These are phyloP conservation scores for Cynoglossus semilaevis DNA, from an alignment of 2,113 vertebrate species.

Conservation along the genomic window DNA sequence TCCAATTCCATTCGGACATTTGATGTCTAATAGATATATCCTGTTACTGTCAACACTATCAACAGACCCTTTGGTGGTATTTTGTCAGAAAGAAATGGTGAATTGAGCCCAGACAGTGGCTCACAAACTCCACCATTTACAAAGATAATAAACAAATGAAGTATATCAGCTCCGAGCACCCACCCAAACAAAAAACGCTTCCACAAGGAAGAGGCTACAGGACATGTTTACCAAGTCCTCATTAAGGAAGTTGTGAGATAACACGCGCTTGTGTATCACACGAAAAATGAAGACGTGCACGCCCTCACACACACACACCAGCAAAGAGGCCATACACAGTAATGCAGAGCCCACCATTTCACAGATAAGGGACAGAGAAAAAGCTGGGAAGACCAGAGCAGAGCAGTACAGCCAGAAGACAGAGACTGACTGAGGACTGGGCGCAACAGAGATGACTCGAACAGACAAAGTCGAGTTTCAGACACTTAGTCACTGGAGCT, in stretches of 20 bases:
- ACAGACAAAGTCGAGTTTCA: constrained; percentile 61
- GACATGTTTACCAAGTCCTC: constrained; percentile 98
- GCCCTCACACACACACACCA: constrained; percentile 48
- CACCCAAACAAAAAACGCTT: constrained; percentile 80
- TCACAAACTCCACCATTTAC: constrained; percentile 61
- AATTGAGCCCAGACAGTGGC: constrained; percentile 62
- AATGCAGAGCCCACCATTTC: constrained; percentile 80
- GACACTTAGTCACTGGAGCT: constrained; percentile 79
- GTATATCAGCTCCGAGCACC: constrained; percentile 68
- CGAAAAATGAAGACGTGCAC: constrained; percentile 55
- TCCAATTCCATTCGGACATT: constrained; percentile 57
- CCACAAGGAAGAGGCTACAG: constrained; percentile 81
- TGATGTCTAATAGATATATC: constrained; percentile 41
- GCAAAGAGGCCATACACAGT: constrained; percentile 74
- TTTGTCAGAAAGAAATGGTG: constrained; percentile 63
- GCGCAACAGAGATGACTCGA: constrained; percentile 74
- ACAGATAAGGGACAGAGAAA: constrained; percentile 88
- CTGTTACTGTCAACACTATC: constrained; percentile 44
- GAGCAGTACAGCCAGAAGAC: constrained; percentile 55
- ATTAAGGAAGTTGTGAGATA: constrained; percentile 98
- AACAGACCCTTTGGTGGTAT: constrained; percentile 32
- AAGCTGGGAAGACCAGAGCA: constrained; percentile 66
- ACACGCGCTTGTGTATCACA: constrained; percentile 72
- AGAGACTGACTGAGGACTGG: constrained; percentile 70
- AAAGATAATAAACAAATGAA: constrained; percentile 75